A percentile compares a stretch with the other conserved stretches of the same genome.
These are phyloP conservation scores for Cyrtodaria siliqua DNA, from an alignment of 2,888 invertebrate genomes.

Conservation along the genomic window DNA sequence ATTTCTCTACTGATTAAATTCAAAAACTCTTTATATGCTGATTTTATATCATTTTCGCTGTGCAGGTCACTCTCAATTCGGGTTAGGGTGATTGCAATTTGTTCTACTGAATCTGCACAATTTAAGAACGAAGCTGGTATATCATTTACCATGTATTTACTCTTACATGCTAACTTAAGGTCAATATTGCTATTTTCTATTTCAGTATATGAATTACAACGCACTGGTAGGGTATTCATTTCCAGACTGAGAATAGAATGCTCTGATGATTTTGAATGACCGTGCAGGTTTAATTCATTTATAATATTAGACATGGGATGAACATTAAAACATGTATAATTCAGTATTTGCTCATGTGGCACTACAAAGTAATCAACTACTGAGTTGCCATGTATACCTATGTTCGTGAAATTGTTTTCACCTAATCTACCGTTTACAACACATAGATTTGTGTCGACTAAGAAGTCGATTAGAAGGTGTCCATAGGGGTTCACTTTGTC, in stretches of 20 bases:
- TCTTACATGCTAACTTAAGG: too few species aligned
- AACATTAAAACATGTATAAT: neutral
- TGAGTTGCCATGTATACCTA: neutral
- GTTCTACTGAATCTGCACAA: neutral
- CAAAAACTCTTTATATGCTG: neutral
- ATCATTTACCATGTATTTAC: too few species aligned
- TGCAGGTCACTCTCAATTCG: neutral
- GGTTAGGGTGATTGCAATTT: neutral
- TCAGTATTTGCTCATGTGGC: neutral
- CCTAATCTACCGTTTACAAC: neutral
- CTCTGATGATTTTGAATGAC: constrained; percentile 4
- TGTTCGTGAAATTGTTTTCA: neutral
- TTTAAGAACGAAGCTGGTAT: neutral
- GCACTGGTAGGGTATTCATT: too few species aligned
- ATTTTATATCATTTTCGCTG: neutral
- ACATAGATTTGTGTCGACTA: neutral
- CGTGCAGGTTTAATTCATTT: neutral
- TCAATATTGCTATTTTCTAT: too few species aligned
- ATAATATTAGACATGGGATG: neutral
- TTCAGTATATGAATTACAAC: too few species aligned
- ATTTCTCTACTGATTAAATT: constrained; percentile 4
- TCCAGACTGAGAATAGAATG: neutral
- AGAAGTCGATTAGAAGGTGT: neutral
- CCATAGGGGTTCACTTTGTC: constrained; percentile 12
- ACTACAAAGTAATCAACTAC: constrained; percentile 6